Evolutionary conservation across 2,113 vertebrate species (phyloP), one percentile per base, ranked within the genome.

Genomic region (Sebastes fasciatus): DNA sequence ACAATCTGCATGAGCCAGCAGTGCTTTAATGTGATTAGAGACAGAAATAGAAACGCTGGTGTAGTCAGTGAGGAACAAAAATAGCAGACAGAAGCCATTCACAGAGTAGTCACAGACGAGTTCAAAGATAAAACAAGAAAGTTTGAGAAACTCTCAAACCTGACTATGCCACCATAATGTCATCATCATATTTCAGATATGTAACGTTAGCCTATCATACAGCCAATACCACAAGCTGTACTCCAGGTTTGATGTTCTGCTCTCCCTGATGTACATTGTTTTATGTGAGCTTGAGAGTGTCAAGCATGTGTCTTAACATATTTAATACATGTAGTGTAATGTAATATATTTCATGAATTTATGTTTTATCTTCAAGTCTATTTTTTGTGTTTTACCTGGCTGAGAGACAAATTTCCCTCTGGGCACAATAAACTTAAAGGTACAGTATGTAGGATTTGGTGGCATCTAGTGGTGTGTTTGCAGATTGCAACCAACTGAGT

Each of bases 21-120:
- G 52, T 1, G 8, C 65, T 45, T 23, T 71, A 82, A 85, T 84
- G 84, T 85, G 58, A 86, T 91, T 78, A 86, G 55, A 45, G 66
- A 75, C 71, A 63, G 74, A 54, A 71, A 85, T 71, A 83, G 76
- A 75, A 69, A 17, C 73, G 51, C 43, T 48, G 19, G 48, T 68
- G 70, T 8, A n/a, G 45, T 54, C 10, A 12, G 51, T 19, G 19
- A 57, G 49, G 60, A 14, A 43, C 3, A 57, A 1, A 43, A 71
- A 78, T 21, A 76, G 54, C 13, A 48, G 21, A 21, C 40, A 23
- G 17, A 66, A 19, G 34, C 6, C 55, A 70, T 48, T 80, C n/a
- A 65, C 11, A 52, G 17, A 61, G n/a, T 8, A 52, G n/a, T 13
- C 8, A 3, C 2, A 26, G 14, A 57, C 8, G 7, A 60, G 5